Percentiles rank a stretch among this genome's conserved stretches.
phyloP scores from a whole-genome alignment of 2,113 vertebrate species.

The Ictalurus punctatus region DNA sequence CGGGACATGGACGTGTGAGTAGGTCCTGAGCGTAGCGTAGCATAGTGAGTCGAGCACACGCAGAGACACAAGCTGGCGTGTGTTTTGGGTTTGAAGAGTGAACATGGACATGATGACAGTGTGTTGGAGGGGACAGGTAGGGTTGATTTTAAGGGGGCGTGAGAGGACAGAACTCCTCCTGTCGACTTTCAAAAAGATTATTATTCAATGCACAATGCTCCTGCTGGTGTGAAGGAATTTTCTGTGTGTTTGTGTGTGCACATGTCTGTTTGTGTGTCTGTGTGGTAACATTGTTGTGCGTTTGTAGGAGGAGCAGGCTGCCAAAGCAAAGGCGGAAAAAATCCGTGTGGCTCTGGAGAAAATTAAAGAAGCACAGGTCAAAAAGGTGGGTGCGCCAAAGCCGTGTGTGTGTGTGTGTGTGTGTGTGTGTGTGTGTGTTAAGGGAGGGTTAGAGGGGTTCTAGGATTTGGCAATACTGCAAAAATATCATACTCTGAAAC shows the following conservation, averaged over 20 bases:
- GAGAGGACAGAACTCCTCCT: not conserved
- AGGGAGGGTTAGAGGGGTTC: not conserved
- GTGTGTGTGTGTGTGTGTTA: not conserved
- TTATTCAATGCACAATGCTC: not conserved
- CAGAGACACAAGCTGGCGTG: conserved; percentile 38
- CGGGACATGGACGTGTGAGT: not conserved
- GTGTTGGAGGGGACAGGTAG: conserved; percentile 76
- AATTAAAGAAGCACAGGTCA: conserved; percentile 99
- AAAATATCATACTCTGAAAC: not conserved
- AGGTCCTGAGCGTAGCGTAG: not conserved
- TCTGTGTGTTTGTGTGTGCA: conserved; percentile 50
- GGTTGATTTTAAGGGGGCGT: not conserved
- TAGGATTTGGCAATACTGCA: not conserved
- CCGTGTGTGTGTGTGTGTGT: not conserved
- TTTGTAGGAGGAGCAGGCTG: conserved; percentile 93
- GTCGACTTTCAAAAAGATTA: not conserved
- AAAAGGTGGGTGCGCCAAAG: conserved; percentile 80
- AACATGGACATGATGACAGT: conserved; percentile 73
- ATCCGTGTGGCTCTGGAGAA: conserved; percentile 96
- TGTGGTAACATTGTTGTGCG: conserved; percentile 47
- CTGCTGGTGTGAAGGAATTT: conserved; percentile 27
- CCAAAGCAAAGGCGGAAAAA: conserved; percentile 96
- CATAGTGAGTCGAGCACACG: conserved; percentile 2
- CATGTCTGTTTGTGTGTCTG: conserved; percentile 44
- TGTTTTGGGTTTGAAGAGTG: not conserved